Evolutionary conservation across 1,140 invertebrate genomes (phyloP), one percentile per base, ranked within the genome.

Genomic region (Ostrea denselamellosa): DNA sequence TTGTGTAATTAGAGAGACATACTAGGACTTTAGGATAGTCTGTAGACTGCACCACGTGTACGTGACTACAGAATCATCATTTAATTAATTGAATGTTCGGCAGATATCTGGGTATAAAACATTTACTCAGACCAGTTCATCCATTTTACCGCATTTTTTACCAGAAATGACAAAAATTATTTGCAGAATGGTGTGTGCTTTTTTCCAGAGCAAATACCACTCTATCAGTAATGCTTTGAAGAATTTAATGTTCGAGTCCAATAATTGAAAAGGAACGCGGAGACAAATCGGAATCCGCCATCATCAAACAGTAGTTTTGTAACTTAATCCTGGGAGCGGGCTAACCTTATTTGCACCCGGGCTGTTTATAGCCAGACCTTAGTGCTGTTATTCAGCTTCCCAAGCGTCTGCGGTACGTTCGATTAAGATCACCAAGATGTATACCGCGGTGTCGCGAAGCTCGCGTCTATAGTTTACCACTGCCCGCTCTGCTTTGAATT

Each of bases 401-500:
- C 68, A 28, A 14, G 68, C 28, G 68, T 77, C 68, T 25, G 25
- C 68, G 25, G 68, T 77, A 2, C 10, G 68, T 77, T 77, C 68
- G 68, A 77, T 77, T 77, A 28, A 34, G 28, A 77, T 25, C 65
- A 71, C 68, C n/a, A n/a, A n/a, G n/a, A n/a, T 77, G 68, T 77
- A 28, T n/a, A n/a, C n/a, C n/a, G n/a, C n/a, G n/a, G 34, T 44
- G 34, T 44, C 34, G 28, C 68, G 25, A 77, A n/a, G 10, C 22
- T 14, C 68, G 25, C 25, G 65, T 17, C 17, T 28, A 34, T 25
- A 77, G 22, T 28, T 25, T 12, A 2, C 68, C 25, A 12, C 68
- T 28, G 22, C 25, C 28, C 12, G 65, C 65, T 22, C 58, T 17
- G 58, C n/a, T 62, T 62, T 17, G 68, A 77, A 77, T 77, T 77